Base-by-base conservation (phyloP, 2,797 vertebrate species). In the Sternarchorhynchus goeldii region DNA sequence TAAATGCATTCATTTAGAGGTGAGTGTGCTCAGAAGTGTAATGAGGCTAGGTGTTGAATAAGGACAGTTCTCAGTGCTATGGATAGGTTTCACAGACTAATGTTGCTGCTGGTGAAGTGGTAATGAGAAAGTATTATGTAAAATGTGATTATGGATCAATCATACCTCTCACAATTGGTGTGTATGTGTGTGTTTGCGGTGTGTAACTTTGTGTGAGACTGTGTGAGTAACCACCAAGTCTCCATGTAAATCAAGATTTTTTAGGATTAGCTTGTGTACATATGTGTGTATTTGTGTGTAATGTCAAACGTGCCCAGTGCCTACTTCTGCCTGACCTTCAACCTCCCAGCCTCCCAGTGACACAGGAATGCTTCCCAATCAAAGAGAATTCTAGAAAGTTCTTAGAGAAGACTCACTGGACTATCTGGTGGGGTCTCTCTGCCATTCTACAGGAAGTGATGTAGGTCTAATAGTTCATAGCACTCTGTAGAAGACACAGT, bases 21-120 rank as follows among this genome's bases (percentile, higher is more conserved):
- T 71, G 74, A 66, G 66, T 39, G n/a, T 25, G 20, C 65, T 67
- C 65, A 39, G 39, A 14, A 5, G 16, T 67, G 76, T 74, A 76
- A 79, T 62, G 70, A 81, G 64, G 31, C 29, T 29, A 74, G 74
- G 75, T 45, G 31, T 68, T 73, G 64, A 76, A 65, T 76, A 64
- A 69, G 76, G 76, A 72, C 72, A 78, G 45, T 59, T 76, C 68
- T 73, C 68, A 60, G 53, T 53, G 56, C 39, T 39, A 45, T 59
- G 58, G 18, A 67, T 25, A 45, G 36, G 8, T 7, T 66, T 65
- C 45, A 25, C 62, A 64, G 34, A 66, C 63, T 66, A 31, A 14
- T 29, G 45, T 50, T 50, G 12, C 10, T 50, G 12, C 14, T 50
- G 25, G 29, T 29, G 16, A 58, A 50, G 45, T 6, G 39, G 32